These are phyloP conservation scores for Liolophura sinensis DNA, from an alignment of 1,140 invertebrate genomes.

Conservation along the genomic window DNA sequence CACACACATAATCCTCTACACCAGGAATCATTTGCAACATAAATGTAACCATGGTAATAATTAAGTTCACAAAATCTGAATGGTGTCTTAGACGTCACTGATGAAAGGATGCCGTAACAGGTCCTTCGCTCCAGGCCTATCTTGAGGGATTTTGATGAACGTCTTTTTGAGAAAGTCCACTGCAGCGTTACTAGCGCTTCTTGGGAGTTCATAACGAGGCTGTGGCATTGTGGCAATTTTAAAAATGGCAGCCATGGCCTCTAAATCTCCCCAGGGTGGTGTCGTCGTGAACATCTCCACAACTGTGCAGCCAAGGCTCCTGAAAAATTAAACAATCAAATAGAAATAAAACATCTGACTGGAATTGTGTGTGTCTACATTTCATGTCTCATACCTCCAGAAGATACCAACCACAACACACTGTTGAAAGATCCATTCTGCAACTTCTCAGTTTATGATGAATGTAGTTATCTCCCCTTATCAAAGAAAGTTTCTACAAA, in stretches of 20 bases:
- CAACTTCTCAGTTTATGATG: not conserved
- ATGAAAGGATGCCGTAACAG: constrained; percentile 48
- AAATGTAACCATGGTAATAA: too few relatives aligned
- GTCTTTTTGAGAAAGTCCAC: constrained; percentile 46
- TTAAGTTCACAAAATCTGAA: too few relatives aligned
- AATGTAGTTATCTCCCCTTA: not conserved
- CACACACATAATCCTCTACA: too few relatives aligned
- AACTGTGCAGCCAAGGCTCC: constrained; percentile 58
- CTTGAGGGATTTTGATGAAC: constrained; percentile 38
- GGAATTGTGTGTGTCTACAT: not conserved
- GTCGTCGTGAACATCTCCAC: constrained; percentile 56
- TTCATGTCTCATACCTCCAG: not conserved
- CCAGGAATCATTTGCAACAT: too few relatives aligned
- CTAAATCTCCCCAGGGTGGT: constrained; percentile 55
- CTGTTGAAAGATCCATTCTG: not conserved
- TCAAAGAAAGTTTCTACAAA: too few relatives aligned
- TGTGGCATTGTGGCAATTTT: constrained; percentile 55
- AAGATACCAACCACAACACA: not conserved
- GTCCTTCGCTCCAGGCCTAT: constrained; percentile 49
- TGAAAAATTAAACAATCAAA: constrained; percentile 33
- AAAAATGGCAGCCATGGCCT: constrained; percentile 57
- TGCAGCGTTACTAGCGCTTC: constrained; percentile 26
- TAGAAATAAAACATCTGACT: not conserved
- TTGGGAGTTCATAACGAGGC: constrained; percentile 50
- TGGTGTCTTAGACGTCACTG: constrained; percentile 11